Evolutionary conservation across 53 echinoderm and acorn worm species (phyloP).

Genomic region (Astropecten irregularis): DNA sequence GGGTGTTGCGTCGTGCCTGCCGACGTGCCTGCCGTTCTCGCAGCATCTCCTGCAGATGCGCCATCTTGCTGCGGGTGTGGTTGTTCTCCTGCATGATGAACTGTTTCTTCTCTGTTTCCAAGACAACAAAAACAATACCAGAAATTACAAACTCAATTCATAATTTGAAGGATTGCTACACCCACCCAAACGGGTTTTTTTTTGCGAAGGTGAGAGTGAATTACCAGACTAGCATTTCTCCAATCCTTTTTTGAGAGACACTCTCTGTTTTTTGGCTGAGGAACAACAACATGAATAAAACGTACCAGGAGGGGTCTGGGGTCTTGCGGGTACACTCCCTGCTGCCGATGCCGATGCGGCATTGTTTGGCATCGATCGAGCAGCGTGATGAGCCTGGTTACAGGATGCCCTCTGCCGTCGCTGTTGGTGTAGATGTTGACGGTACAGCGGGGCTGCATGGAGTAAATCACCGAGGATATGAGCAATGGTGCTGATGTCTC

Average conservation of each 20-base stretch:
- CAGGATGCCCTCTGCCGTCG: slow-evolving; percentile 33
- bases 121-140: not conserved
- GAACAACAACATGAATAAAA: too few species aligned
- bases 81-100: slow-evolving; percentile 66
- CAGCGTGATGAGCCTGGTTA: slow-evolving; percentile 1
- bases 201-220: too few species aligned
- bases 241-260: too few species aligned
- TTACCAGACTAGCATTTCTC: too few species aligned
- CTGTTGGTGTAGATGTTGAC: slow-evolving; percentile 50
- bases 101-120: slow-evolving; percentile 44
- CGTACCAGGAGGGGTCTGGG: slow-evolving; percentile 33
- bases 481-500: slow-evolving; percentile 71
- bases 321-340: slow-evolving; percentile 15
- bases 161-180: too few species aligned
- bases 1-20: slow-evolving; percentile 60
- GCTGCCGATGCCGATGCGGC: slow-evolving; percentile 2
- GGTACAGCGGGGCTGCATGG: slow-evolving; percentile 67
- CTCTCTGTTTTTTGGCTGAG: too few species aligned
- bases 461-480: slow-evolving; percentile 61
- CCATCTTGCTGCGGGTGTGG: slow-evolving; percentile 77
- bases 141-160: too few species aligned
- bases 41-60: slow-evolving; percentile 65
- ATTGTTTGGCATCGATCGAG: slow-evolving; percentile 15
- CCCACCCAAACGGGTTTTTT: too few species aligned
- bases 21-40: slow-evolving; percentile 60